A percentile compares a stretch with the other conserved stretches of the same genome.
Evolutionary conservation across 2,888 invertebrate species (phyloP).

Genomic region (Hemistola chrysoprasaria): DNA sequence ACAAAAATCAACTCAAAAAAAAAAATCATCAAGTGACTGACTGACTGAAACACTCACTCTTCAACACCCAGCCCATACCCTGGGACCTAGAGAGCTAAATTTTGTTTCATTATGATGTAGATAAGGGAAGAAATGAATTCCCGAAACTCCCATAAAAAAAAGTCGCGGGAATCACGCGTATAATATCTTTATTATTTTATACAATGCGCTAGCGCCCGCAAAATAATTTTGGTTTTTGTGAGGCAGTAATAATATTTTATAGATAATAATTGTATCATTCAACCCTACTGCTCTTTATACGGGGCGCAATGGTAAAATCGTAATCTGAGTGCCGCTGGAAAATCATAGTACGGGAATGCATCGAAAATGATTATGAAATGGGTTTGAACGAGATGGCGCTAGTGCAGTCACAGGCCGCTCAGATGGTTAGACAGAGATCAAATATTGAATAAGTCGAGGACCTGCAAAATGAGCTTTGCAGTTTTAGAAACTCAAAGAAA

Average conservation of each 20-base stretch:
- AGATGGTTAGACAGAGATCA: constrained; percentile 81
- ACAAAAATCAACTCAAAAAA: too few species aligned
- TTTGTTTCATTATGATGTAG: too few species aligned
- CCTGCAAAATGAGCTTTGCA: constrained; percentile 54
- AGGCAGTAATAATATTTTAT: neutral
- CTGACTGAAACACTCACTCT: too few species aligned
- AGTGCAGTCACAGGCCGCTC: constrained; percentile 72
- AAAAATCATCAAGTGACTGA: too few species aligned
- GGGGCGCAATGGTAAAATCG: constrained; percentile 55
- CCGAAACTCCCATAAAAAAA: too few species aligned
- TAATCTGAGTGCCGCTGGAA: constrained; percentile 66
- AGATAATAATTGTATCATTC: constrained; percentile 17
- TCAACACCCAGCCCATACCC: too few species aligned
- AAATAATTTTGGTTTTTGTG: neutral
- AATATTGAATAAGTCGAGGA: constrained; percentile 72
- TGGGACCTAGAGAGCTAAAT: too few species aligned
- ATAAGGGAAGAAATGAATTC: too few species aligned
- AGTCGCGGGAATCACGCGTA: too few species aligned
- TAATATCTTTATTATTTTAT: too few species aligned
- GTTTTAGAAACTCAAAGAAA: constrained; percentile 38
- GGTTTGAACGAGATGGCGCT: constrained; percentile 68
- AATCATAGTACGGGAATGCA: constrained; percentile 80
- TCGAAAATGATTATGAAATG: constrained; percentile 81
- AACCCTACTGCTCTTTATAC: constrained; percentile 18
- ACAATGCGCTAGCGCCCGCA: neutral